phyloP scores from a whole-genome alignment of 23 tunicate species.

The Ciona savignyi region DNA sequence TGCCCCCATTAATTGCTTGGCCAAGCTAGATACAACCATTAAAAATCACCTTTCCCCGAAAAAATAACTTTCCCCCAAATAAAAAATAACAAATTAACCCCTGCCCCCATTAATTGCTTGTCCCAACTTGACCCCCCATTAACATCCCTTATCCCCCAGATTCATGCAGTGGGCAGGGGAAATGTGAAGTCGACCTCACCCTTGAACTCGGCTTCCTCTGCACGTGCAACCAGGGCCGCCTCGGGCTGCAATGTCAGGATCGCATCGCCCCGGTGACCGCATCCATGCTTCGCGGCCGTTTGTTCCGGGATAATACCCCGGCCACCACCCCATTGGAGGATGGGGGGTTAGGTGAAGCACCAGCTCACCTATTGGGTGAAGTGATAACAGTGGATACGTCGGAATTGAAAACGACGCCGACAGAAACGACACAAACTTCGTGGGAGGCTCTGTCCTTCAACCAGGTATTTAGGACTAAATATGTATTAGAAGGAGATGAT shows the following conservation, averaged over 20 bases:
- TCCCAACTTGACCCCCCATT: too few species aligned
- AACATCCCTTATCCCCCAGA: too few species aligned
- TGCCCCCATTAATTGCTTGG: not conserved
- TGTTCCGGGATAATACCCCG: not conserved
- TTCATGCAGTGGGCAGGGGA: constrained; percentile 44
- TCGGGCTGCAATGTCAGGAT: constrained; percentile 29
- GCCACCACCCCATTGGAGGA: not conserved
- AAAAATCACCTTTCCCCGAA: too few species aligned
- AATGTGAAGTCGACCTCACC: constrained; percentile 35
- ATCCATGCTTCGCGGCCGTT: too few species aligned
- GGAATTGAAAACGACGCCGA: not conserved
- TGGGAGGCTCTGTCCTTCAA: constrained; percentile 19
- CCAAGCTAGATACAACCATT: too few species aligned
- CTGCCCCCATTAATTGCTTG: too few species aligned
- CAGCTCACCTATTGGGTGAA: not conserved
- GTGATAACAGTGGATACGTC: not conserved
- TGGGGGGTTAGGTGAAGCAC: not conserved
- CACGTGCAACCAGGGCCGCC: constrained; percentile 21
- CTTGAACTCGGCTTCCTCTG: constrained; percentile 57
- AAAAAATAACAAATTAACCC: too few species aligned
- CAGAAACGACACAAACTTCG: not conserved
- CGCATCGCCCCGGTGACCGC: not conserved
- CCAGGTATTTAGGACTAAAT: constrained; percentile 1
- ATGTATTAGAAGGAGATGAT: constrained; percentile 5
- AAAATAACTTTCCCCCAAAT: too few species aligned